Evolutionary conservation across 2,888 invertebrate genomes (phyloP), one percentile per base, ranked within the genome.

Genomic region (Sarcophaga caerulescens): DNA sequence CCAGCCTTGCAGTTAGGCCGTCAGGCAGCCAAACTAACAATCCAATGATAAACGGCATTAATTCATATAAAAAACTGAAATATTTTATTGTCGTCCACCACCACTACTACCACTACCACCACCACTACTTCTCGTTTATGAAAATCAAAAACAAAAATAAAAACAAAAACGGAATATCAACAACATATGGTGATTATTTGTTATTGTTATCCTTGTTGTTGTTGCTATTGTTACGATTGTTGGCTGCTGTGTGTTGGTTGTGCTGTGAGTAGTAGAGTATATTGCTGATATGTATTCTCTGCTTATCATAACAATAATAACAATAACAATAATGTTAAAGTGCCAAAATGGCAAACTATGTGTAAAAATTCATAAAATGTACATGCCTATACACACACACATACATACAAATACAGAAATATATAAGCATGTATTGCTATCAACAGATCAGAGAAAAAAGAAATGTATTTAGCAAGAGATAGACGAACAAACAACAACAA

Each of bases 311-410:
- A 85, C 77, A 80, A 77, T 83, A 85, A 91, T 92, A 91, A 91
- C 91, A 92, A 92, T 92, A 91, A 91, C 91, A 92, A 92, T 92
- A 91, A 91, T 91, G 91, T 91, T 91, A 90, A 91, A 91, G 91
- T 91, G 92, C 90, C 91, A 92, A 91, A 91, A 91, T 91, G 91
- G 91, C 90, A 90, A 91, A 91, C 90, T 89, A 90, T 87, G 87
- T 87, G 89, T 88, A 89, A 90, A 47, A 92, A 90, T 89, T 89
- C 89, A 90, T 90, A 89, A 89, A 91, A 91, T 90, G 90, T 90
- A 90, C 45, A 65, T 45, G 11, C 21, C n/a, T 25, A 35, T 8
- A 35, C 11, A 19, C 1, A 19, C 14, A 70, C 59, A 47, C 14
- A 70, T 44, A 57, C 21, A 17, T 25, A n/a, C n/a, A 70, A 25